phyloP scores from a whole-genome alignment of 1,140 invertebrate genomes.

The Plodia interpunctella region DNA sequence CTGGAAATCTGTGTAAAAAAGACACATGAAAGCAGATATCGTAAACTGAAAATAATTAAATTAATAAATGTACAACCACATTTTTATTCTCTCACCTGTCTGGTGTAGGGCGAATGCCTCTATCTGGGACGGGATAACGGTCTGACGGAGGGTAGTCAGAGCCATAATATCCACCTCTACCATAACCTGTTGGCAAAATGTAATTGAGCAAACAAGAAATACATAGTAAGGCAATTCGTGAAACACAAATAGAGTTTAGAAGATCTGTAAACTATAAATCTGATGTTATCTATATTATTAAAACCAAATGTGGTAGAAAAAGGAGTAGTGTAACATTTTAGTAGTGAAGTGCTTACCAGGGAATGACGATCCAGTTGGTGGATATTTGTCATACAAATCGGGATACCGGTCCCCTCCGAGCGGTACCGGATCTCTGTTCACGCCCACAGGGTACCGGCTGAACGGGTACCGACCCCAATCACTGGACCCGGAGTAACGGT shows the following conservation, averaged over 20 bases:
- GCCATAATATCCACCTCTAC: slow-evolving; percentile 63
- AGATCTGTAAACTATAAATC: too few relatives aligned
- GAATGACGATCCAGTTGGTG: slow-evolving; percentile 69
- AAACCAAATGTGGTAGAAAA: neutral
- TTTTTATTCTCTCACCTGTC: slow-evolving; percentile 45
- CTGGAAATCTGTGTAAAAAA: slow-evolving; percentile 44
- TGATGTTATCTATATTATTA: neutral
- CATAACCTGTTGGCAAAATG: slow-evolving; percentile 47
- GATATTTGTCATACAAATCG: slow-evolving; percentile 72
- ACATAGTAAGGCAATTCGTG: neutral
- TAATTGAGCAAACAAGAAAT: neutral
- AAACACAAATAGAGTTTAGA: too few relatives aligned
- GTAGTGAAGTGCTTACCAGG: slow-evolving; percentile 52
- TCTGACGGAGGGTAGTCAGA: slow-evolving; percentile 48
- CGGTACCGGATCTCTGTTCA: slow-evolving; percentile 67
- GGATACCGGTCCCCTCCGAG: slow-evolving; percentile 69
- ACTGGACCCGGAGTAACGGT: slow-evolving; percentile 52
- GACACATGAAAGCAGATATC: neutral
- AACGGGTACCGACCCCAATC: slow-evolving; percentile 71
- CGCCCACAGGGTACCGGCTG: slow-evolving; percentile 63
- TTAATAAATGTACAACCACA: too few relatives aligned
- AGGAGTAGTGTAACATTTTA: neutral
- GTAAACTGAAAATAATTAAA: slow-evolving; percentile 1
- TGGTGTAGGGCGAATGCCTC: slow-evolving; percentile 48
- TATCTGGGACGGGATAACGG: slow-evolving; percentile 50